Evolutionary conservation across 1,140 invertebrate species (phyloP).

Genomic region (Caenorhabditis remanei): DNA sequence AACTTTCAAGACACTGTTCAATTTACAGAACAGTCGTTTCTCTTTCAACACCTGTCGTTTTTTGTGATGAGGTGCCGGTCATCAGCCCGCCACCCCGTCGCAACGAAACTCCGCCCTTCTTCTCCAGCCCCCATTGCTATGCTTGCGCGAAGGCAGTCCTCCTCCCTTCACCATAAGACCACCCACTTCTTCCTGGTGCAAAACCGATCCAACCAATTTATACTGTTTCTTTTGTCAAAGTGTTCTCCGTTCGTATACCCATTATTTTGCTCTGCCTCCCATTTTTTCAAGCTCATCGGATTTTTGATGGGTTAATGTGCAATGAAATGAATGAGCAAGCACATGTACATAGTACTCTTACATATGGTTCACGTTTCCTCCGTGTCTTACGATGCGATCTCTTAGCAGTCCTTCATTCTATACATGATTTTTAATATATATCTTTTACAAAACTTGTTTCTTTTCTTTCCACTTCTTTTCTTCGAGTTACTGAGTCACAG

Average conservation of each 20-base stretch:
- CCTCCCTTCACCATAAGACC: slow-evolving; percentile 2
- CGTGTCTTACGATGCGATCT: slow-evolving; percentile 2
- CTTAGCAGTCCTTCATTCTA: slow-evolving; percentile 22
- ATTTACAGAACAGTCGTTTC: slow-evolving; percentile 27
- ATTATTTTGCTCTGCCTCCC: not conserved
- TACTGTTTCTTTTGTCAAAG: not conserved
- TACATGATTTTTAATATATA: slow-evolving; percentile 55
- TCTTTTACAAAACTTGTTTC: slow-evolving; percentile 34
- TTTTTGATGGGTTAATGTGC: slow-evolving; percentile 52
- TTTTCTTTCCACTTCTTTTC: slow-evolving; percentile 24
- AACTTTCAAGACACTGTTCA: slow-evolving; percentile 50
- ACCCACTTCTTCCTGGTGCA: slow-evolving; percentile 27
- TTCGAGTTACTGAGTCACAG: slow-evolving; percentile 36
- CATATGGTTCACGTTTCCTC: slow-evolving; percentile 47
- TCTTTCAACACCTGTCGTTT: slow-evolving; percentile 24
- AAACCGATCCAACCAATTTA: not conserved
- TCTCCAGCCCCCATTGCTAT: not conserved
- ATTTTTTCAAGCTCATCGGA: slow-evolving; percentile 11
- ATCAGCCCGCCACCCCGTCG: not conserved
- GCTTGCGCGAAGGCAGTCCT: not conserved
- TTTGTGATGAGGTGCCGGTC: slow-evolving; percentile 42
- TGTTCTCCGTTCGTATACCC: not conserved
- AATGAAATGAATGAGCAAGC: slow-evolving; percentile 46
- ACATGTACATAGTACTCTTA: slow-evolving; percentile 54
- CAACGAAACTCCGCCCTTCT: slow-evolving; percentile 16